Evolutionary conservation across 2,113 vertebrate species (phyloP).

Genomic region (Chlorocebus sabaeus): DNA sequence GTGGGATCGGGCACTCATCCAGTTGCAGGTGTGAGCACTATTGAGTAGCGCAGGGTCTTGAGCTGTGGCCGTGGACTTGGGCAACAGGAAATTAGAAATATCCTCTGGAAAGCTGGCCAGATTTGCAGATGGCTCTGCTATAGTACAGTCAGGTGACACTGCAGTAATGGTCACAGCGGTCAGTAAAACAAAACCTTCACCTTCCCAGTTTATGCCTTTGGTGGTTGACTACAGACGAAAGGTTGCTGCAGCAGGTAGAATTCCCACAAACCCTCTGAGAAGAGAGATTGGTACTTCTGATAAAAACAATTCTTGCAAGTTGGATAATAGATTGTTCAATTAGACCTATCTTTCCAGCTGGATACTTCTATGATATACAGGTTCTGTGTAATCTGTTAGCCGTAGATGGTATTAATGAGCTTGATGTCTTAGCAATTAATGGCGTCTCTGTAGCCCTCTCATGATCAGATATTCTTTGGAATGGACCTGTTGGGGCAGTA

Average conservation of each 20-base stretch:
- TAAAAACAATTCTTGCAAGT: slow-evolving; percentile 96
- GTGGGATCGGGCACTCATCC: not conserved
- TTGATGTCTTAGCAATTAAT: slow-evolving; percentile 96
- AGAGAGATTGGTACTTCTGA: slow-evolving; percentile 94
- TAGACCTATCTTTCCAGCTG: slow-evolving; percentile 93
- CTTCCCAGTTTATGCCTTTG: slow-evolving; percentile 95
- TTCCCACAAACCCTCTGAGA: slow-evolving; percentile 96
- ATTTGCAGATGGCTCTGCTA: slow-evolving; percentile 96
- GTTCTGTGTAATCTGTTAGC: slow-evolving; percentile 98
- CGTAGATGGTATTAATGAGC: slow-evolving; percentile 95
- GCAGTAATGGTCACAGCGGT: slow-evolving; percentile 98
- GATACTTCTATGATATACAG: slow-evolving; percentile 99
- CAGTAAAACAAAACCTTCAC: slow-evolving; percentile 94
- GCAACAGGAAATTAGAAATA: slow-evolving; percentile 90
- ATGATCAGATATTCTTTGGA: slow-evolving; percentile 97
- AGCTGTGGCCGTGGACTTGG: slow-evolving; percentile 79
- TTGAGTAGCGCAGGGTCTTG: slow-evolving; percentile 35
- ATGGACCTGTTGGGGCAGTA: slow-evolving; percentile 96
- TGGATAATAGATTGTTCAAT: slow-evolving; percentile 95
- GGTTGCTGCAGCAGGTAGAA: slow-evolving; percentile 96
- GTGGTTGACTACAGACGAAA: slow-evolving; percentile 99
- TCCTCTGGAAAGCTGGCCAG: slow-evolving; percentile 93
- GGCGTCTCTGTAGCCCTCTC: slow-evolving; percentile 96
- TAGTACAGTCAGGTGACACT: slow-evolving; percentile 95
- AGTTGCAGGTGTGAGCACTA: slow-evolving; percentile 51